These are phyloP conservation scores for Ormyrus labotus DNA, from an alignment of 2,888 invertebrate genomes.

Conservation along the genomic window DNA sequence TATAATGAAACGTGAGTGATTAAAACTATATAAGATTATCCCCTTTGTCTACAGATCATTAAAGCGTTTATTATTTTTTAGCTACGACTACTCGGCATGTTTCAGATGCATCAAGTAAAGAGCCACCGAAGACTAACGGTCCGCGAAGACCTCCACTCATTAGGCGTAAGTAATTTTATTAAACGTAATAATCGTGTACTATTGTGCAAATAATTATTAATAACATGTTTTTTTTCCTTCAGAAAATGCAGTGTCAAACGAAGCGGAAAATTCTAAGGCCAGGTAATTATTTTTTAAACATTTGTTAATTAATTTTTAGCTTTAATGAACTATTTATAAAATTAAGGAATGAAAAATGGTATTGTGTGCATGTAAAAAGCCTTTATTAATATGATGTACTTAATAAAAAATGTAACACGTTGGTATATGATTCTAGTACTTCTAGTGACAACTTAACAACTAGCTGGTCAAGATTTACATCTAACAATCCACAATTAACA, in stretches of 20 bases:
- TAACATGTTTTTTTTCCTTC: slow-evolving; percentile 44
- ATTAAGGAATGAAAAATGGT: background rate
- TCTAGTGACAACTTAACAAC: slow-evolving; percentile 69
- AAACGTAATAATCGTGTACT: background rate
- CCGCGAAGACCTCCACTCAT: slow-evolving; percentile 53
- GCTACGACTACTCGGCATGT: background rate
- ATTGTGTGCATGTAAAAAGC: slow-evolving; percentile 4
- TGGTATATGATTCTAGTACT: slow-evolving; percentile 66
- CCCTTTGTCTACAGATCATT: background rate
- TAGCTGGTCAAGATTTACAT: slow-evolving; percentile 70
- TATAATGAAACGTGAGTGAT: slow-evolving; percentile 30
- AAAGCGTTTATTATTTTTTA: slow-evolving; percentile 22
- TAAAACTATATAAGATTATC: background rate
- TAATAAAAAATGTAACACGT: slow-evolving; percentile 19
- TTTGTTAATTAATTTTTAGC: slow-evolving; percentile 1
- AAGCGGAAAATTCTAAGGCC: slow-evolving; percentile 63
- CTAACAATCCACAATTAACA: slow-evolving; percentile 72
- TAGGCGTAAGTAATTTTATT: slow-evolving; percentile 56
- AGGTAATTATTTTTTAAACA: slow-evolving; percentile 60
- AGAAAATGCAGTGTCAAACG: slow-evolving; percentile 59
- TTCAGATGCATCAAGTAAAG: background rate
- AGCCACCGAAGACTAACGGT: slow-evolving; percentile 48
- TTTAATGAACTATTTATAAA: slow-evolving; percentile 3
- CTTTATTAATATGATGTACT: slow-evolving; percentile 6
- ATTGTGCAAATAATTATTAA: slow-evolving; percentile 13